These are phyloP conservation scores for Chinchilla lanigera DNA, from an alignment of 2,113 vertebrate genomes.

Conservation along the genomic window DNA sequence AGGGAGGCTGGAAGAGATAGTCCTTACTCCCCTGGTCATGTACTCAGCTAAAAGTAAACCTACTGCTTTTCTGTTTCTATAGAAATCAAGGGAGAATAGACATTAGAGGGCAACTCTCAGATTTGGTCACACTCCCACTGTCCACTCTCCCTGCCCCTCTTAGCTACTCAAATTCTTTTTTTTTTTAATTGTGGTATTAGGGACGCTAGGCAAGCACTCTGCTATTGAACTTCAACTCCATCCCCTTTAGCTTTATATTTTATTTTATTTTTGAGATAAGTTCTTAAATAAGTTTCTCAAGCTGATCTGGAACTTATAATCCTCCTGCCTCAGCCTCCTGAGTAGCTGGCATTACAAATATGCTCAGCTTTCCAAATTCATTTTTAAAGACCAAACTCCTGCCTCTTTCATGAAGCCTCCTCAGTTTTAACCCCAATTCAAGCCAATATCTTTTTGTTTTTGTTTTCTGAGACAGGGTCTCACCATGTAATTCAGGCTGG, in stretches of 20 bases:
- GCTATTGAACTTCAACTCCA: neutral
- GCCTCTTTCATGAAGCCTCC: neutral
- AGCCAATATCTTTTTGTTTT: neutral
- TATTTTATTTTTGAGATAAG: neutral
- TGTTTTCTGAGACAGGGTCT: neutral
- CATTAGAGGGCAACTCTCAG: neutral
- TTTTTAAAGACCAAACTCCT: neutral
- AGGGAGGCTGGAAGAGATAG: neutral
- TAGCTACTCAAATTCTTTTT: neutral
- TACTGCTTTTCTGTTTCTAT: conserved; percentile 28
- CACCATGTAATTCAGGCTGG: neutral
- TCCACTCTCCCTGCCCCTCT: neutral
- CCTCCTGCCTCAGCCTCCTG: neutral
- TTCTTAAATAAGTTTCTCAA: neutral
- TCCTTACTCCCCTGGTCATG: neutral
- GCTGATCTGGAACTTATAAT: neutral
- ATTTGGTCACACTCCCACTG: neutral
- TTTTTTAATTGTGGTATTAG: neutral
- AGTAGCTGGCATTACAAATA: neutral
- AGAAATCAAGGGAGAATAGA: neutral
- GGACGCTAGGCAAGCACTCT: neutral
- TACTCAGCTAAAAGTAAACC: neutral
- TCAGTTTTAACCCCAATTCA: neutral
- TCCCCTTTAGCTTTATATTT: neutral
- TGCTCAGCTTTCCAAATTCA: neutral